Conservation (phyloP, 2,113 vertebrate genomes). For the Oophaga pumilio region DNA sequence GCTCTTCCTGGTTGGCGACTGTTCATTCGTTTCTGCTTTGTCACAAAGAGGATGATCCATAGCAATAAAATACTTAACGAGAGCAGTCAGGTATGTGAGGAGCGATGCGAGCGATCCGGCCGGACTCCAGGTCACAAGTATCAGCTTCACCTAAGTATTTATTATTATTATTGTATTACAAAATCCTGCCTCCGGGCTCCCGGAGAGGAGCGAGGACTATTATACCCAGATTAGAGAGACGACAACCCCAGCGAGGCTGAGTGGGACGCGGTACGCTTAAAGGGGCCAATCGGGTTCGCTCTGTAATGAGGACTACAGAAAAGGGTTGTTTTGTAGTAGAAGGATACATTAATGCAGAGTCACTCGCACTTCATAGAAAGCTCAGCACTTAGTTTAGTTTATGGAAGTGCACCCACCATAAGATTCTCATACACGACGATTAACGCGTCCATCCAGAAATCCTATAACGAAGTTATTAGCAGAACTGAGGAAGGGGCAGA, state of each 20-base stretch:
- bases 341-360: too few species aligned
- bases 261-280: not conserved
- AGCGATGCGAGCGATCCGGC: not conserved
- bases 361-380: too few species aligned
- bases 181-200: not conserved
- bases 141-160: not conserved
- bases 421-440: too few species aligned
- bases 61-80: not conserved
- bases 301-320: too few species aligned
- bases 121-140: not conserved
- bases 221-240: not conserved
- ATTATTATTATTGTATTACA: not conserved
- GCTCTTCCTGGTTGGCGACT: not conserved
- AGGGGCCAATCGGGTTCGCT: not conserved
- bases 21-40: not conserved
- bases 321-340: too few species aligned
- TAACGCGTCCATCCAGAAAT: too few species aligned
- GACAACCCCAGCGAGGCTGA: not conserved
- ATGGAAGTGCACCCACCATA: too few species aligned
- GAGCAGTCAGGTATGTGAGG: not conserved
- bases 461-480: too few species aligned
- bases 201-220: not conserved
- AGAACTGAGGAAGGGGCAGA: too few species aligned
- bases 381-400: too few species aligned
- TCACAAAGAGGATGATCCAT: not conserved